Percentiles rank a stretch among this genome's conserved stretches.
phyloP scores from a whole-genome alignment of 2,888 invertebrate genomes.

The Drosophila diplacantha region DNA sequence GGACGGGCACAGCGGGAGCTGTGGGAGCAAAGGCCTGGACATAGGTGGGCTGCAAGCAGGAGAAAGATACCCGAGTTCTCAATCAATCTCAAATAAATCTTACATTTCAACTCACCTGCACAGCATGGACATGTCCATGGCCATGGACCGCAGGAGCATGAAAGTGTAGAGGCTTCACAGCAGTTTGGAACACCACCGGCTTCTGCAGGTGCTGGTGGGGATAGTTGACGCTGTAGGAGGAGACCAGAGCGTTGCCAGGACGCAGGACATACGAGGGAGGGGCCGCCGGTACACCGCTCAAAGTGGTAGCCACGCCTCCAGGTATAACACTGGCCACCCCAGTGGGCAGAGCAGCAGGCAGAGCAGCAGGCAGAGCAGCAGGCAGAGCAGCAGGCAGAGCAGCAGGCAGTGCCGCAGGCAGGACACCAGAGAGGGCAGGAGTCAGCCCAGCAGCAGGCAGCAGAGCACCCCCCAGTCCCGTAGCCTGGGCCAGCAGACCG shows the following conservation, averaged over 20 bases:
- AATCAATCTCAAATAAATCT: not conserved
- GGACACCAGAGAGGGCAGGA: constrained; percentile 23
- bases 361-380: constrained; percentile 7
- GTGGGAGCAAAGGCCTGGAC: constrained; percentile 47
- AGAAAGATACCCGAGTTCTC: no score
- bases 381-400: constrained; percentile 20
- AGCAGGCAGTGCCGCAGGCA: constrained; percentile 6
- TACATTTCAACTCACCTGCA: constrained; percentile 44
- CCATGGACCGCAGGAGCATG: constrained; percentile 35
- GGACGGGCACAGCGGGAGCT: constrained; percentile 20
- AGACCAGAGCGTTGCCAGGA: constrained; percentile 74
- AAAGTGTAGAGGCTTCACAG: constrained; percentile 55
- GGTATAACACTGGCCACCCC: constrained; percentile 20
- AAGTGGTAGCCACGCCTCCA: constrained; percentile 12
- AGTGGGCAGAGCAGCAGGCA: constrained; percentile 24
- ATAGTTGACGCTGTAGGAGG: constrained; percentile 75
- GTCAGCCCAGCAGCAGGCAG: constrained; percentile 23
- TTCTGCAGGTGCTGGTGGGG: constrained; percentile 71
- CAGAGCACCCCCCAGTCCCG: constrained; percentile 3
- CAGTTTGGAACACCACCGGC: constrained; percentile 43
- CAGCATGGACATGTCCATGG: constrained; percentile 30
- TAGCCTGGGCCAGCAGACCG: constrained; percentile 18
- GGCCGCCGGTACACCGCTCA: constrained; percentile 21
- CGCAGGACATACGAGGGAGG: constrained; percentile 69
- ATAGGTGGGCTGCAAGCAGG: constrained; percentile 47